phyloP scores from a whole-genome alignment of 2,113 vertebrate genomes.

The Epinephelus cyanopodus region DNA sequence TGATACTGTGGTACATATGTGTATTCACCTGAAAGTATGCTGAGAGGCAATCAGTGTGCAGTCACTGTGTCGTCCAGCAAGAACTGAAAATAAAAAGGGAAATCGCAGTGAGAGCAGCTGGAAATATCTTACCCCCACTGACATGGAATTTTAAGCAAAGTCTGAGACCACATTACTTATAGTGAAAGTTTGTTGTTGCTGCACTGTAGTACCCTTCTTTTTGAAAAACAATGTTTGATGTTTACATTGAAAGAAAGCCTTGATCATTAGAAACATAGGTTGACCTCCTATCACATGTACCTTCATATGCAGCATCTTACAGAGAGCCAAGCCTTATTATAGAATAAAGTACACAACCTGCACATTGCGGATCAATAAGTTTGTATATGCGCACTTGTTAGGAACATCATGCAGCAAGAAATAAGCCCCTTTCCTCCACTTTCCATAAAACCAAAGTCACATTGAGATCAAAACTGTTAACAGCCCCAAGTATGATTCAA shows the following conservation, averaged over 20 bases:
- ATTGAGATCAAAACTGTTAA: background rate
- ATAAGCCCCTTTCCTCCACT: background rate
- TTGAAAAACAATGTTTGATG: slow-evolving; percentile 14
- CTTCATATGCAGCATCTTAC: background rate
- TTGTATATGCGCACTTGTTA: slow-evolving; percentile 21
- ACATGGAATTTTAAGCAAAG: background rate
- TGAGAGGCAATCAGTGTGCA: background rate
- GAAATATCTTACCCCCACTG: background rate
- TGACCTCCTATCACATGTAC: background rate
- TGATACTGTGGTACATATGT: background rate
- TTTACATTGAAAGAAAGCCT: slow-evolving; percentile 8
- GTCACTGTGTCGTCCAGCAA: background rate
- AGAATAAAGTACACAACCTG: background rate
- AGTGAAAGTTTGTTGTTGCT: background rate
- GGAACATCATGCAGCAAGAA: background rate
- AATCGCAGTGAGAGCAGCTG: background rate
- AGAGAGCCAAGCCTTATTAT: background rate
- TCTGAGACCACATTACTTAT: background rate
- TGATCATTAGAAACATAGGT: slow-evolving; percentile 8
- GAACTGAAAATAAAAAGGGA: background rate
- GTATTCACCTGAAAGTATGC: background rate
- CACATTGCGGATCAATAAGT: slow-evolving; percentile 6
- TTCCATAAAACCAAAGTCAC: slow-evolving; percentile 22
- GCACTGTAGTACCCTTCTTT: background rate
- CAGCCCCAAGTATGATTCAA: background rate